Conservation (phyloP, 92 coral and sea anemone species). For the Porites rus region DNA sequence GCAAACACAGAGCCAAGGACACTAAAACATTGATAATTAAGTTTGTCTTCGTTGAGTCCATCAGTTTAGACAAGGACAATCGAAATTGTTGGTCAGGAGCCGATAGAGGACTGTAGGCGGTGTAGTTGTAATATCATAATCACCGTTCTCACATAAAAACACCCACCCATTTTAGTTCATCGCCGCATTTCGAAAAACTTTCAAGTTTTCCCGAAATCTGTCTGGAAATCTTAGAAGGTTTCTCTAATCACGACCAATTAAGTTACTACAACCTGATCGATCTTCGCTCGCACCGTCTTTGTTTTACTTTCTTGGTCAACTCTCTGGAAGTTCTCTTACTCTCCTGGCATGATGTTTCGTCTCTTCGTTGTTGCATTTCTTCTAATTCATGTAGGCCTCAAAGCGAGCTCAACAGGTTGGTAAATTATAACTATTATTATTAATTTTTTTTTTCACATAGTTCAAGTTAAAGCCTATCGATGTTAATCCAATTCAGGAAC, state of each 20-base stretch:
- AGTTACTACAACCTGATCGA: slow-evolving; percentile 2
- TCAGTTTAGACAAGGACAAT: slow-evolving; percentile 8
- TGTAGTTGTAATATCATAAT: neutral
- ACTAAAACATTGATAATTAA: neutral
- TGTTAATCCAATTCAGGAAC: no score
- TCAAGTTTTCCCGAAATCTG: neutral
- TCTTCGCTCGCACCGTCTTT: no score
- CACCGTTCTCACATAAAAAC: neutral
- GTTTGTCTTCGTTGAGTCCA: neutral
- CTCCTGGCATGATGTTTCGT: neutral
- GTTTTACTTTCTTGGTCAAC: no score
- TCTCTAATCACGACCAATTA: neutral
- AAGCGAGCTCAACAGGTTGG: slow-evolving; percentile 10
- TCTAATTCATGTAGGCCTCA: neutral
- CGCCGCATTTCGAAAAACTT: neutral
- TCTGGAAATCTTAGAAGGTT: no score
- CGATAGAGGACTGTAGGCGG: neutral
- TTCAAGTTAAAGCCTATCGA: no score
- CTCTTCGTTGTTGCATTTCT: neutral
- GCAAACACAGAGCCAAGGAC: neutral
- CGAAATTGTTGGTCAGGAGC: neutral
- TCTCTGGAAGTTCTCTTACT: no score
- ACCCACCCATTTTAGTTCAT: neutral
- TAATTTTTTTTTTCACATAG: neutral
- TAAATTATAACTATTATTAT: neutral